Conservation (phyloP, 2,113 vertebrate species). For the Oreochromis niloticus region DNA sequence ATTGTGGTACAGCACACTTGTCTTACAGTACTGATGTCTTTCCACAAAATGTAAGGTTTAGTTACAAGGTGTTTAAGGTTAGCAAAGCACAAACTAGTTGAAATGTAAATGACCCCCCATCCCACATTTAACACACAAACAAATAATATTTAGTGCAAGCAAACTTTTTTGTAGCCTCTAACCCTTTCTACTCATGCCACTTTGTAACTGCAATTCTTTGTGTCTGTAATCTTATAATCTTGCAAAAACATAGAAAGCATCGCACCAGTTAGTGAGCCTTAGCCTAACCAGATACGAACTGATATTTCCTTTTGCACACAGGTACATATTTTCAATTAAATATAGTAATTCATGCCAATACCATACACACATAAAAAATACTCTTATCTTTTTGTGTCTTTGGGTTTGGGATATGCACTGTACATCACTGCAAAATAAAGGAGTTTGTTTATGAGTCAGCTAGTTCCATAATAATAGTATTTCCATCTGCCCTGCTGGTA, state of each 20-base stretch:
- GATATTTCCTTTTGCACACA: background rate
- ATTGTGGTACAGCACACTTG: no score
- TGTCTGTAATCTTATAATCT: background rate
- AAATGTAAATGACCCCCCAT: background rate
- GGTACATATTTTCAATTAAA: background rate
- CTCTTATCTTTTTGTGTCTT: accelerated
- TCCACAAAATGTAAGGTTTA: accelerated
- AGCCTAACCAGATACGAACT: accelerated
- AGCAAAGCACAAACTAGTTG: background rate
- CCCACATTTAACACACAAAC: background rate
- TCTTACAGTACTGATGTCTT: background rate
- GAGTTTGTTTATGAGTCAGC: background rate
- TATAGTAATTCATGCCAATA: background rate
- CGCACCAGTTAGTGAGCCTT: accelerated
- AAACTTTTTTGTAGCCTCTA: background rate
- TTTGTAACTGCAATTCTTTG: accelerated
- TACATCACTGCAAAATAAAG: background rate
- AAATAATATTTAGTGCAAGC: accelerated
- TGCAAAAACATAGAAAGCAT: background rate
- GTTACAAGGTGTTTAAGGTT: background rate
- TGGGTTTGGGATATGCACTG: accelerated
- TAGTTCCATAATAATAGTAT: accelerated
- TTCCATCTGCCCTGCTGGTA: background rate
- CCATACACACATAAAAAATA: background rate
- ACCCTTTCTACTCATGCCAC: accelerated